Evolutionary conservation across 2,888 invertebrate genomes (phyloP), one percentile per base, ranked within the genome.

Genomic region (Andrena chrysosceles): DNA sequence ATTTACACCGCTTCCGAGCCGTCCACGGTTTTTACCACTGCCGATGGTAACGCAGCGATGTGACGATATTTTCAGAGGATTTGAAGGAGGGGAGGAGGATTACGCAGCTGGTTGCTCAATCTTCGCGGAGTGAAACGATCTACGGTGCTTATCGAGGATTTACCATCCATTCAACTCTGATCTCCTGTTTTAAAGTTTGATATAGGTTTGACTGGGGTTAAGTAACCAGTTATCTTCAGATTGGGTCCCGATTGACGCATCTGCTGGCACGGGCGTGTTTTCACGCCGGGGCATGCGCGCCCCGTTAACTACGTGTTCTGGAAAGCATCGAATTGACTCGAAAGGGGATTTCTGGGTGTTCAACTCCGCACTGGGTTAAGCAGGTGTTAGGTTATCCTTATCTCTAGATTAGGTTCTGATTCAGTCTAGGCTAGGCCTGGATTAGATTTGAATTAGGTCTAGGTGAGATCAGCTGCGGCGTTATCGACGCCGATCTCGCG

Each of bases 1-100:
- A 77, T 59, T 80, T 42, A 10, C 20, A 64, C 70, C 59, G 79
- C 33, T 77, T 60, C 59, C 59, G 33, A 49, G 69, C 48, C 66
- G 56, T 56, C 35, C 26, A 2, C 16, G 23, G 63, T 13, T 63
- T 33, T 63, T 42, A 8, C 63, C 42, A 16, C 16, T 5, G 42
- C 2, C 63, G 6, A 10, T 20, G 62, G 7, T 23, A 42, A 42
- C 33, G 20, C 62, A 29, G 4, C 16, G 16, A 29, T 2, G 62
- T 2, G 16, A 29, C 16, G 56, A 23, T 20, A 56, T 56, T 26
- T 13, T 0, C 0, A 26, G 23, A 42, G 42, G 42, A 23, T 56
- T 4, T 5, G 13, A n/a, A n/a, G 8, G 29, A 0, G 10, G 23
- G 56, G 26, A 1, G 42, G 10, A 56, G 23, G 23, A 42, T 42